Evolutionary conservation across 2,113 vertebrate genomes (phyloP).

Genomic region (Melanocharis versteri): DNA sequence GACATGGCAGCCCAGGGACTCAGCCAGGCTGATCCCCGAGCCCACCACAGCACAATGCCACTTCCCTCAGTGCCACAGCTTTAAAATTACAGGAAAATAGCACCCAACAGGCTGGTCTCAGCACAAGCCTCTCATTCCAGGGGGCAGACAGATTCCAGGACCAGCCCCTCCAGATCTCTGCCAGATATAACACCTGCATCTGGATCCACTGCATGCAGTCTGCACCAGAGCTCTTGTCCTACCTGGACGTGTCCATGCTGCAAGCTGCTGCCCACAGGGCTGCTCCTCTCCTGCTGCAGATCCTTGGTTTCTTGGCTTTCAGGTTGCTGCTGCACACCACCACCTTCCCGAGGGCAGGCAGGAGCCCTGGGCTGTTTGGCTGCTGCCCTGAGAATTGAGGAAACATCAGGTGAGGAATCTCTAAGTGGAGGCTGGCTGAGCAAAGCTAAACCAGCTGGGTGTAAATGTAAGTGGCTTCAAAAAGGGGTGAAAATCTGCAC

Average conservation of each 20-base stretch:
- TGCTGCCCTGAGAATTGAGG: background rate
- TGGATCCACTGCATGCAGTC: background rate
- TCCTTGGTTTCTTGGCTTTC: background rate
- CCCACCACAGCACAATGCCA: rapidly evolving
- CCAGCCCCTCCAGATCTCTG: background rate
- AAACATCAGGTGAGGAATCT: background rate
- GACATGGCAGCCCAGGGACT: rapidly evolving
- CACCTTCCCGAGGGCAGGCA: background rate
- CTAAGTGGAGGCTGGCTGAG: background rate
- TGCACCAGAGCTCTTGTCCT: background rate
- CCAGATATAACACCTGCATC: background rate
- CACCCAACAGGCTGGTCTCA: background rate
- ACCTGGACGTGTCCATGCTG: background rate
- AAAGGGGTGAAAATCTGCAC: background rate
- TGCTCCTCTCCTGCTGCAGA: background rate
- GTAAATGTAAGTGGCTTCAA: background rate
- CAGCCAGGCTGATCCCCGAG: background rate
- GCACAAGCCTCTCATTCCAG: background rate
- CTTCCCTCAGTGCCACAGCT: background rate
- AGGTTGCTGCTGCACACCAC: background rate
- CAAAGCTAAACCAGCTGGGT: background rate
- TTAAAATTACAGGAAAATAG: rapidly evolving
- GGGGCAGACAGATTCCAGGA: background rate
- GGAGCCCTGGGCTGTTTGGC: background rate
- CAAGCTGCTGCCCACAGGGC: background rate